phyloP scores from a whole-genome alignment of 2,888 invertebrate genomes.

The Dione vanillae region DNA sequence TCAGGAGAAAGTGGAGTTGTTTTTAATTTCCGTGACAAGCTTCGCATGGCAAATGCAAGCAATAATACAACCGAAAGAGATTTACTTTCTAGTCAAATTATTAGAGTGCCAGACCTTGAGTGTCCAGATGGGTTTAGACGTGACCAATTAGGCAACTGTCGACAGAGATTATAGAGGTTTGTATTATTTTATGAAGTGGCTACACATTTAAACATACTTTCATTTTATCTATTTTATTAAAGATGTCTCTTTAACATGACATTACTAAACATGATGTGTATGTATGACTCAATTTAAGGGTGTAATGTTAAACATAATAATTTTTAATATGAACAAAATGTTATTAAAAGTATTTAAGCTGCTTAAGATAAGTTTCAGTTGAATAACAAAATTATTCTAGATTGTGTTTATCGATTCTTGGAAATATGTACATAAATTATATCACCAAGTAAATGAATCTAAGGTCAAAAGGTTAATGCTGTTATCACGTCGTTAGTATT shows the following conservation, averaged over 20 bases:
- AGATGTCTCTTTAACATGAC: neutral
- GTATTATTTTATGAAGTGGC: constrained; percentile 20
- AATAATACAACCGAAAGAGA: constrained; percentile 48
- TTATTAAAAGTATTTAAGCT: neutral
- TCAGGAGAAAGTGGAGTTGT: constrained; percentile 51
- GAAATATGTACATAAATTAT: constrained; percentile 3
- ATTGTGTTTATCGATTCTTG: constrained; percentile 17
- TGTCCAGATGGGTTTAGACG: constrained; percentile 61
- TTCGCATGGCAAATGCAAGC: constrained; percentile 54
- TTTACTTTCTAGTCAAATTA: constrained; percentile 61
- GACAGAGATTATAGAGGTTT: constrained; percentile 60
- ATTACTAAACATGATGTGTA: neutral
- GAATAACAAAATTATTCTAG: constrained; percentile 10
- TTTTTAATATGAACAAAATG: neutral
- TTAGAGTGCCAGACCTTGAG: constrained; percentile 64
- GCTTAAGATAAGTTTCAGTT: neutral
- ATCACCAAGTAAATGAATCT: neutral
- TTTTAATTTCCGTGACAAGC: constrained; percentile 64
- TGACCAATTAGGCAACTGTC: constrained; percentile 62
- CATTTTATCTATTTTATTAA: neutral
- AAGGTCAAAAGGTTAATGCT: constrained; percentile 33
- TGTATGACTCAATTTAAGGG: neutral
- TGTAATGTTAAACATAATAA: no score
- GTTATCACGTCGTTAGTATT: constrained; percentile 31
- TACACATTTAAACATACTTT: neutral